These are phyloP conservation scores for Halcyon chelicuti DNA, from an alignment of 2,797 vertebrate genomes.

Conservation along the genomic window DNA sequence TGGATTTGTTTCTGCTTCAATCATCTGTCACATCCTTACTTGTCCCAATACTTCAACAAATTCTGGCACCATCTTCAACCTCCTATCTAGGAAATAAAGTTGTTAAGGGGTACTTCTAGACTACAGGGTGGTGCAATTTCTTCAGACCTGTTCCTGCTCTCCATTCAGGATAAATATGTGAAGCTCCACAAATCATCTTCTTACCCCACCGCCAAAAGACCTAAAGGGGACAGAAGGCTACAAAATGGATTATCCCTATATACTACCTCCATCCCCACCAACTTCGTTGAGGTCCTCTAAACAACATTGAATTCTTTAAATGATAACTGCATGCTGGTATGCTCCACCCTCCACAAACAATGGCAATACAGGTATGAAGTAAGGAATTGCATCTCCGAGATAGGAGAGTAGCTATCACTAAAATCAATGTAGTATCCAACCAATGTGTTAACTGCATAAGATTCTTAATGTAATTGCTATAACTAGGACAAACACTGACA, in stretches of 20 bases:
- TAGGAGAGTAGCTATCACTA: background rate
- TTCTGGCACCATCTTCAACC: background rate
- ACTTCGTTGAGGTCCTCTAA: background rate
- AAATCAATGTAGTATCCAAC: background rate
- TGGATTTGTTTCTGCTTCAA: background rate
- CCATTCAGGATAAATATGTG: background rate
- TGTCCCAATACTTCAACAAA: background rate
- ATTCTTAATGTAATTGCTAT: background rate
- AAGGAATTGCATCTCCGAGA: background rate
- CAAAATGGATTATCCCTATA: background rate
- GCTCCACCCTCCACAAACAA: background rate
- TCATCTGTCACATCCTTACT: background rate
- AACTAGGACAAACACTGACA: background rate
- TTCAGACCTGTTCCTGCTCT: background rate
- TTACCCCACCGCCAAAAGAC: background rate
- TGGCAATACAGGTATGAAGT: background rate
- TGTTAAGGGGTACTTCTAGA: background rate
- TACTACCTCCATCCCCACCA: background rate
- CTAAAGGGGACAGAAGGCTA: background rate
- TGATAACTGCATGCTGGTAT: background rate
- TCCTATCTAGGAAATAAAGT: background rate
- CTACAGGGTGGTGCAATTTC: background rate
- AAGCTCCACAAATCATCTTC: background rate
- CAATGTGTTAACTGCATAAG: background rate
- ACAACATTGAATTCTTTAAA: background rate